Conservation (phyloP, 2,888 invertebrate genomes). For the Heliconius ethilla region DNA sequence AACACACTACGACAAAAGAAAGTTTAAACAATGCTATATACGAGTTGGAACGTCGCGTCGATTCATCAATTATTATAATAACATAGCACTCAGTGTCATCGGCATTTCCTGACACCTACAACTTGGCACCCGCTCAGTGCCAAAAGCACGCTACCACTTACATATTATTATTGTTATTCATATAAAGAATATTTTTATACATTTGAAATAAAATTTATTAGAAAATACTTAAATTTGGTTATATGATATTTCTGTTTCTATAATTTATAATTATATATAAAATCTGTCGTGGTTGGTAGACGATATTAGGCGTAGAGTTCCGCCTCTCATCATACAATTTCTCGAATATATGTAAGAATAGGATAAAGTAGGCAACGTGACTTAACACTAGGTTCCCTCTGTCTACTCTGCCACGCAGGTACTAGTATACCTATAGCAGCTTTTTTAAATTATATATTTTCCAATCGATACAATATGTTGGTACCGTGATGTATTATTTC, state of each 20-base stretch:
- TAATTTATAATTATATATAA: too few species aligned
- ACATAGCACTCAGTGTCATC: conserved; percentile 15
- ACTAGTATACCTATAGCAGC: too few species aligned
- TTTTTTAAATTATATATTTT: too few species aligned
- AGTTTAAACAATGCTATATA: background rate
- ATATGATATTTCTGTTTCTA: background rate
- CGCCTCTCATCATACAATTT: background rate
- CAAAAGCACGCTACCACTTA: background rate
- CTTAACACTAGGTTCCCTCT: too few species aligned
- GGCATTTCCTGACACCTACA: conserved; percentile 18
- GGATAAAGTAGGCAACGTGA: too few species aligned
- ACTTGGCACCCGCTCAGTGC: conserved; percentile 9
- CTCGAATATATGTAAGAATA: too few species aligned
- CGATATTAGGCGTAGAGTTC: background rate
- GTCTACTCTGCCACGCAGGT: too few species aligned
- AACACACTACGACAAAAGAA: too few species aligned
- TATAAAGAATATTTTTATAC: background rate
- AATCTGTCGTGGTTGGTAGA: background rate
- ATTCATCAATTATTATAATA: background rate
- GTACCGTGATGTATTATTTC: too few species aligned
- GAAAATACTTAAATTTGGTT: background rate
- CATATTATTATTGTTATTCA: background rate
- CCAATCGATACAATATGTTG: too few species aligned
- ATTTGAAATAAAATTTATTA: background rate
- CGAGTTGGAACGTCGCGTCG: background rate